Evolutionary conservation across 2,888 invertebrate genomes (phyloP).

Genomic region (Drosophila tripunctata): DNA sequence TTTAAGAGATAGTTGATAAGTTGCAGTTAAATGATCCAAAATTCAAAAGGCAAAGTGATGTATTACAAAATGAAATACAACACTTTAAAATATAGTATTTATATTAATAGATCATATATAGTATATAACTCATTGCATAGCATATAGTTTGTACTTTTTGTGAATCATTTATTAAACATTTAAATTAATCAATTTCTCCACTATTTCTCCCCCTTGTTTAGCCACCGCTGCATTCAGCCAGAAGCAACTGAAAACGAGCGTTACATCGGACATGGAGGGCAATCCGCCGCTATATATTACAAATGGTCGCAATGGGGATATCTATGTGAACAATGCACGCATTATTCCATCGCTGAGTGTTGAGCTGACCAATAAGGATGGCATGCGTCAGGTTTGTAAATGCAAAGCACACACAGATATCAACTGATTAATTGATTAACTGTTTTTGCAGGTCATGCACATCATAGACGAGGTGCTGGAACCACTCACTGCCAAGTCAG

Average conservation of each 20-base stretch:
- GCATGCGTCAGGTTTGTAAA: conserved; percentile 87
- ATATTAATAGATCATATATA: too few species aligned
- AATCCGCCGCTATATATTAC: conserved; percentile 95
- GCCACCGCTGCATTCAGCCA: conserved; percentile 91
- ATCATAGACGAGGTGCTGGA: conserved; percentile 94
- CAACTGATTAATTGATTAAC: neutral
- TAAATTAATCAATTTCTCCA: too few species aligned
- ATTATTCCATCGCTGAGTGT: conserved; percentile 89
- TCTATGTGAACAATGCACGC: conserved; percentile 94
- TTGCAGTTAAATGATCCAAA: neutral
- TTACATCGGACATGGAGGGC: conserved; percentile 92
- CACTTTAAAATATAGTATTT: too few species aligned
- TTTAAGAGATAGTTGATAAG: too few species aligned
- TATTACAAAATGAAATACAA: too few species aligned
- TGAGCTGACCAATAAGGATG: conserved; percentile 87
- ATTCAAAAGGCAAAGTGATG: too few species aligned
- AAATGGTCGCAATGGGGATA: conserved; percentile 87
- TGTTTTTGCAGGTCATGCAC: conserved; percentile 90
- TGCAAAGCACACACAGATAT: too few species aligned
- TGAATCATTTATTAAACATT: conserved; percentile 27
- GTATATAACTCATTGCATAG: too few species aligned
- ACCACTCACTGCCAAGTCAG: conserved; percentile 88
- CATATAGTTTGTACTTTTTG: too few species aligned
- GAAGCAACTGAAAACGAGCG: conserved; percentile 85
- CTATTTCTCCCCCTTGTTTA: conserved; percentile 85